phyloP scores from a whole-genome alignment of 2,113 vertebrate species.

The Bubo scandiacus region DNA sequence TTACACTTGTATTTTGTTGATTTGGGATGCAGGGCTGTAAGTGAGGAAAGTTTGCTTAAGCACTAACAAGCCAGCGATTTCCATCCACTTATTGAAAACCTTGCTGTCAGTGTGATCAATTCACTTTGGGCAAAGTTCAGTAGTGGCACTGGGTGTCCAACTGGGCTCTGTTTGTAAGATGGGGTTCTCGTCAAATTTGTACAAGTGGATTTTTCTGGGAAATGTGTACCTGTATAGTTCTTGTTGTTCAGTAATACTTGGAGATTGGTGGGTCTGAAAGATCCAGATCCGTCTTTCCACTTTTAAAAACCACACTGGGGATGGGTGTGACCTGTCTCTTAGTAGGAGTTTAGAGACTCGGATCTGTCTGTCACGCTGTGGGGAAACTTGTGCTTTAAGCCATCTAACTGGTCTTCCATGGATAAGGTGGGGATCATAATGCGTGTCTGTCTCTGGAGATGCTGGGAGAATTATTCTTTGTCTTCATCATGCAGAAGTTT shows the following conservation, averaged over 20 bases:
- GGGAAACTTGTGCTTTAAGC: not conserved
- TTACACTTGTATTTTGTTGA: not conserved
- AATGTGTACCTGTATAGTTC: not conserved
- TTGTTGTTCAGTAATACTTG: not conserved
- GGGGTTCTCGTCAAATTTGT: not conserved
- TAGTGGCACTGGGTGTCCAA: not conserved
- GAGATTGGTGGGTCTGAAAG: not conserved
- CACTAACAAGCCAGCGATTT: not conserved
- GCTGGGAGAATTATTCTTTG: not conserved
- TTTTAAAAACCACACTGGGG: not conserved
- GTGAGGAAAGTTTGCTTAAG: not conserved
- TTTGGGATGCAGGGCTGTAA: not conserved
- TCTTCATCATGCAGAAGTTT: not conserved
- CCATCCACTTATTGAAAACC: not conserved
- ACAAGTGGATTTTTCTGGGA: not conserved
- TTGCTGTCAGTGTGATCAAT: not conserved
- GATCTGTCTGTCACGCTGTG: not conserved
- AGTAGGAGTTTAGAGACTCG: not conserved
- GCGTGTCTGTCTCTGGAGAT: not conserved
- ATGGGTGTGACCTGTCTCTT: not conserved
- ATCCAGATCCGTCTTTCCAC: not conserved
- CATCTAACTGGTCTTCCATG: not conserved
- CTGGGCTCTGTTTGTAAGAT: not conserved
- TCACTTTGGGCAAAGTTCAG: not conserved
- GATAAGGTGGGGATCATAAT: not conserved